These are phyloP conservation scores for Caenorhabditis inopinata DNA, from an alignment of 1,140 invertebrate species.

Conservation along the genomic window DNA sequence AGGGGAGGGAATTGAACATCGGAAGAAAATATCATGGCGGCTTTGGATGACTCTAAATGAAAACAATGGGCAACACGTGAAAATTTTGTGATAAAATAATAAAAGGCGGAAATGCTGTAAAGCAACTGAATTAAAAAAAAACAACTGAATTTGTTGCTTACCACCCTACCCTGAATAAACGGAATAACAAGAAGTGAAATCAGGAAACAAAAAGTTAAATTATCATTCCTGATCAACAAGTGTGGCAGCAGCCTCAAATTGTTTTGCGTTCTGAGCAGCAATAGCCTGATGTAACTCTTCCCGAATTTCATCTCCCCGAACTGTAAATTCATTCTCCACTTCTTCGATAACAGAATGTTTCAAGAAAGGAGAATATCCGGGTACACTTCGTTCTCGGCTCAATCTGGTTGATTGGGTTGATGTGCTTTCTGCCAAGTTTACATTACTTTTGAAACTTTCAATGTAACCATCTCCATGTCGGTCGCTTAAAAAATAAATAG, in stretches of 20 bases:
- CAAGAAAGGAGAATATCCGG: slow-evolving; percentile 7
- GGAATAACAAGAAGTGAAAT: no score
- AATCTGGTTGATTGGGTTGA: neutral
- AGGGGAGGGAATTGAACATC: neutral
- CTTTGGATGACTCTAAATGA: no score
- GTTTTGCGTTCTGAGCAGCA: slow-evolving; percentile 3
- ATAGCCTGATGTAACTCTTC: neutral
- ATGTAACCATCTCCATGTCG: slow-evolving; percentile 13
- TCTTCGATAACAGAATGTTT: slow-evolving; percentile 5
- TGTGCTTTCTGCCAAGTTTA: neutral
- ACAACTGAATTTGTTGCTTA: no score
- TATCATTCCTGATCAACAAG: no score
- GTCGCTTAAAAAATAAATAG: neutral
- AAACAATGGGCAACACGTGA: no score
- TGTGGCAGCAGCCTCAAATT: neutral
- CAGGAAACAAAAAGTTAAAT: neutral
- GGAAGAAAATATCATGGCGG: neutral
- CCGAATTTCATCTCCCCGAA: slow-evolving; percentile 2
- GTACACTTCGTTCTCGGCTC: neutral
- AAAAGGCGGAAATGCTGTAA: no score
- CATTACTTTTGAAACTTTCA: slow-evolving; percentile 9
- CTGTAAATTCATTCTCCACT: slow-evolving; percentile 1
- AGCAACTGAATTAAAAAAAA: no score
- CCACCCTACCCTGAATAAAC: no score
- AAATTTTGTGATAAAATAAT: no score